These are phyloP conservation scores for Lepus timidus DNA, from an alignment of 2,113 vertebrate species.

Conservation along the genomic window DNA sequence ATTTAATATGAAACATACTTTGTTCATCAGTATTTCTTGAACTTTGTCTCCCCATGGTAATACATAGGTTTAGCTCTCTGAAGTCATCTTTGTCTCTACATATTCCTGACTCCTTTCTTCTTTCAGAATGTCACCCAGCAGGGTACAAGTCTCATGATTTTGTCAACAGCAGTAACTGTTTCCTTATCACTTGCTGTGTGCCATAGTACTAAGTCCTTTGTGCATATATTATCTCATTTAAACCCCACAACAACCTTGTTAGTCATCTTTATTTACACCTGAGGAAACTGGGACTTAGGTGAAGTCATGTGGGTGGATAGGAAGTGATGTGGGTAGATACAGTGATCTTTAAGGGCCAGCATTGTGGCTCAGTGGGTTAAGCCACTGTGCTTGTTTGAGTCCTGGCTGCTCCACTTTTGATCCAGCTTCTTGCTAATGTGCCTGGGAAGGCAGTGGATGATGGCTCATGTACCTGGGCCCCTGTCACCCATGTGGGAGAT, in stretches of 20 bases:
- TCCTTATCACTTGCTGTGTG: not conserved
- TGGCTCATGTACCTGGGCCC: too few species aligned
- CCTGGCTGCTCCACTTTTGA: too few species aligned
- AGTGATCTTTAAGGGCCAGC: too few species aligned
- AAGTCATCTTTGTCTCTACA: not conserved
- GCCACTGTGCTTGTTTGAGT: too few species aligned
- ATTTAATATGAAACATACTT: not conserved
- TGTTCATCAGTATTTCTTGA: conserved; percentile 6
- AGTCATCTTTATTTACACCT: conserved; percentile 26
- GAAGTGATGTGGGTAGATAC: not conserved
- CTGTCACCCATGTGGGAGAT: too few species aligned
- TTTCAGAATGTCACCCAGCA: conserved; percentile 27
- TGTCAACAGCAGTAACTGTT: not conserved
- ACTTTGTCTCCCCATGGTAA: not conserved
- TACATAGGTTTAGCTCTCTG: not conserved
- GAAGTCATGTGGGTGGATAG: not conserved
- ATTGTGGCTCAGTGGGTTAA: too few species aligned
- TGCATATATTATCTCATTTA: conserved; percentile 16
- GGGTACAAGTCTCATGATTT: conserved; percentile 17
- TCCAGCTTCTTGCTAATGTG: too few species aligned
- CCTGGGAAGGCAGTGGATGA: too few species aligned
- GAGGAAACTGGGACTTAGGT: not conserved
- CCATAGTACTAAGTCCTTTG: not conserved
- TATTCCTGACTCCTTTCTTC: conserved; percentile 7
- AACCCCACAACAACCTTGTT: not conserved